Evolutionary conservation across 2,113 vertebrate species (phyloP), one percentile per base, ranked within the genome.

Genomic region (Arenaria interpres): DNA sequence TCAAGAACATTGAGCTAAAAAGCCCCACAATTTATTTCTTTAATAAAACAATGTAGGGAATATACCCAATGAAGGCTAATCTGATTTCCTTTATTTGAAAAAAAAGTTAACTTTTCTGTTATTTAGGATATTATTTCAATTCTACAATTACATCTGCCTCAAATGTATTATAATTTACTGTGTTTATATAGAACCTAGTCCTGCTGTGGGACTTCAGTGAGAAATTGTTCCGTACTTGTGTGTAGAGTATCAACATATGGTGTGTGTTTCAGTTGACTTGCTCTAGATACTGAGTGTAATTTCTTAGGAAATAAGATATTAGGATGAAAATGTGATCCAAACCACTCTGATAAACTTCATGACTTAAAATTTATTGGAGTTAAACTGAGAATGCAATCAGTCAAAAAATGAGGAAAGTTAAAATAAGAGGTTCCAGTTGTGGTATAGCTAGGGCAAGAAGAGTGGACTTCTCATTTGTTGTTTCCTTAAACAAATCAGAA

Each of bases 201-300:
- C 73, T 95, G 14, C 33, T 66, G 33, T 57, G 68, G 74, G 45
- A 51, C 59, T 84, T 77, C 1, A n/a, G 16, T 59, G 43, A 63
- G 41, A 72, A 80, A 71, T 62, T 35, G 45, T 77, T 76, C 50
- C 14, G 6, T 86, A 5, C 14, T 53, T 71, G 1, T 2, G 4
- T 33, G 11, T 8, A 35, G 33, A 32, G 14, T 64, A 28, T 39
- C 17, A n/a, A 0, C 3, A 1, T 32, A 10, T 25, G 17, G 27
- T 4, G 0, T 53, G 43, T 82, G 24, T 69, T 85, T 95, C 30
- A n/a, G 32, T 16, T 90, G 41, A 60, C 41, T 5, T 54, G 14
- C 53, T 76, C 27, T 45, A 87, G 64, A 56, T 50, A 27, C 35
- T 57, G 33, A 43, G 28, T 60, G 6, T 64, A 24, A 59, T 83